Evolutionary conservation across 2,888 invertebrate genomes (phyloP).

Genomic region (Troilus luridus): DNA sequence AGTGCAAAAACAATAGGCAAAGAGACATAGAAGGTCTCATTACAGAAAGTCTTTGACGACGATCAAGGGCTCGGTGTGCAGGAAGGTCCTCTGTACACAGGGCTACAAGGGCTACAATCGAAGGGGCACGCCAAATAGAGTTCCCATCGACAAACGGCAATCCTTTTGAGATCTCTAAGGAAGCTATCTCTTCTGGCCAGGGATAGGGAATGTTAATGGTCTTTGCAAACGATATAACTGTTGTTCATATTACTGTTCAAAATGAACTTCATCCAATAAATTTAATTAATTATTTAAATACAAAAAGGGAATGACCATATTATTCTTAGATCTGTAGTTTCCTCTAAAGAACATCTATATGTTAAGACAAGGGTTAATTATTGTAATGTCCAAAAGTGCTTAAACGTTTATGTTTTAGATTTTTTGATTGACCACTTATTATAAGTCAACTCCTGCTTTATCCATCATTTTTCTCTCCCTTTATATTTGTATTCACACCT

Average conservation of each 20-base stretch:
- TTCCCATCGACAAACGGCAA: neutral
- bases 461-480: no score
- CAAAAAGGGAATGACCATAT: no score
- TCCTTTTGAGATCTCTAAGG: neutral
- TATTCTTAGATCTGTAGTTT: no score
- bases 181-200: neutral
- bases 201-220: neutral
- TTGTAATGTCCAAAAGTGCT: no score
- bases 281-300: no score
- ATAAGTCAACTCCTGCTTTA: no score
- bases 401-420: no score
- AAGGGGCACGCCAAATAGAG: neutral
- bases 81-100: neutral
- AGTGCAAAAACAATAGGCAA: conserved; percentile 13
- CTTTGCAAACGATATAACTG: neutral
- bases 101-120: neutral
- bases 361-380: no score
- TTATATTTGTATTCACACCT: no score
- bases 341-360: no score
- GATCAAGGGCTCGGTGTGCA: neutral
- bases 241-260: neutral
- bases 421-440: no score
- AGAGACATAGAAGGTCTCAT: neutral
- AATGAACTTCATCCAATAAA: neutral
- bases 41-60: neutral